Conservation (phyloP, 2,888 invertebrate species). For the Lampropteryx suffumata region DNA sequence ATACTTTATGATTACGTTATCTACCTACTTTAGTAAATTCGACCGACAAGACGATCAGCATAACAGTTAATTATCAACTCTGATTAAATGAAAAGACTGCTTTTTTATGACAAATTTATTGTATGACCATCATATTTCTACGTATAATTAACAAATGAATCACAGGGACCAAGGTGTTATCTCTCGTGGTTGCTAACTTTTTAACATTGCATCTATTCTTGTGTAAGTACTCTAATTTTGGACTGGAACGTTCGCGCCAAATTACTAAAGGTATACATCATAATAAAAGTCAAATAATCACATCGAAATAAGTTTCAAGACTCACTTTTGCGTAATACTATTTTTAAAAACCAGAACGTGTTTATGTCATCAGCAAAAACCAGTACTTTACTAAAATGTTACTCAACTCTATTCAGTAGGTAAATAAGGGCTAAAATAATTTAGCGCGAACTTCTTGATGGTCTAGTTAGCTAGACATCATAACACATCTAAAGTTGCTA, state of each 20-base stretch:
- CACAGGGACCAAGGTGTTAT: conserved; percentile 77
- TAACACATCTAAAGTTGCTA: conserved; percentile 45
- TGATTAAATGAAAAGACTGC: not conserved
- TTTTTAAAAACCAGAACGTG: too few relatives aligned
- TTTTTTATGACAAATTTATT: conserved; percentile 64
- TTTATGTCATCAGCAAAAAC: too few relatives aligned
- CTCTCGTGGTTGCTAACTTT: conserved; percentile 63
- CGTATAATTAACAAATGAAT: conserved; percentile 72
- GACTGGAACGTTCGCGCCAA: conserved; percentile 33
- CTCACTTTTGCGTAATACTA: too few relatives aligned
- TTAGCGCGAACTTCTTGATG: conserved; percentile 26
- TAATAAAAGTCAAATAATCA: not conserved
- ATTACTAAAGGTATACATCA: too few relatives aligned
- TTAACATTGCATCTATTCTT: conserved; percentile 50
- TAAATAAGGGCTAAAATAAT: conserved; percentile 3
- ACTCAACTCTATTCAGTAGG: too few relatives aligned
- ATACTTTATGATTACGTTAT: too few relatives aligned
- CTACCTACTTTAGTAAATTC: too few relatives aligned
- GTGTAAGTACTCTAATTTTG: conserved; percentile 47
- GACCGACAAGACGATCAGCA: too few relatives aligned
- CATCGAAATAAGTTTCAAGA: not conserved
- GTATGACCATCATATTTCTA: conserved; percentile 73
- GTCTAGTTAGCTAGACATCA: conserved; percentile 51
- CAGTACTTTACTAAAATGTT: too few relatives aligned
- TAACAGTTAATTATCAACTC: too few relatives aligned